phyloP scores from a whole-genome alignment of 2,797 vertebrate species.

The Miichthys miiuy region DNA sequence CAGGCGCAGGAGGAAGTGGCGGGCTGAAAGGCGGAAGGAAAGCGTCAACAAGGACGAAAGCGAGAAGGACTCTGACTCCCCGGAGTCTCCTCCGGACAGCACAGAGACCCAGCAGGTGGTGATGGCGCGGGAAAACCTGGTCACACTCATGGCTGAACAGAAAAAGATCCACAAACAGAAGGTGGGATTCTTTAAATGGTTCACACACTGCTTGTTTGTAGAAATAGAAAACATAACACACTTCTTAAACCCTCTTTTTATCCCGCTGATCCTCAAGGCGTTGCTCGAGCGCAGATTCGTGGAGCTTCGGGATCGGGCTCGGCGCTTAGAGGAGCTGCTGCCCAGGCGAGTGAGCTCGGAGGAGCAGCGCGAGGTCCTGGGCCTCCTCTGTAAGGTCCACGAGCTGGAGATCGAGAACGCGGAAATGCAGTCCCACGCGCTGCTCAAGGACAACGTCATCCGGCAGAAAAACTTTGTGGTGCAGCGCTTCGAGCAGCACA shows the following conservation, averaged over 20 bases:
- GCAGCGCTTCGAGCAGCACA: slow-evolving; percentile 89
- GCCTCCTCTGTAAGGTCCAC: slow-evolving; percentile 91
- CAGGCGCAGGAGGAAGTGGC: slow-evolving; percentile 84
- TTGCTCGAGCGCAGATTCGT: slow-evolving; percentile 84
- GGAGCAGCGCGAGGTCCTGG: slow-evolving; percentile 89
- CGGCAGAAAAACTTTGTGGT: slow-evolving; percentile 88
- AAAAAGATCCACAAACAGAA: slow-evolving; percentile 88
- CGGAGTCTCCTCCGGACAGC: slow-evolving; percentile 86
- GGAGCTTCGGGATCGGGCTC: slow-evolving; percentile 85
- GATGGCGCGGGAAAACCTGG: slow-evolving; percentile 86
- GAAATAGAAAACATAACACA: neutral
- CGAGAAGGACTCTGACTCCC: slow-evolving; percentile 89
- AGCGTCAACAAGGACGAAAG: slow-evolving; percentile 87
- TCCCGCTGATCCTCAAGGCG: slow-evolving; percentile 67
- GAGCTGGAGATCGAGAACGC: slow-evolving; percentile 91
- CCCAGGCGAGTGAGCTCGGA: slow-evolving; percentile 86
- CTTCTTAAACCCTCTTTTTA: neutral
- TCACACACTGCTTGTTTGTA: neutral
- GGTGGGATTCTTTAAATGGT: slow-evolving; percentile 68
- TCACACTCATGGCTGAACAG: slow-evolving; percentile 87
- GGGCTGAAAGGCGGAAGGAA: slow-evolving; percentile 87
- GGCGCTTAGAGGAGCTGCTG: slow-evolving; percentile 87
- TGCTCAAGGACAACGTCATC: slow-evolving; percentile 90
- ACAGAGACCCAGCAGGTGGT: slow-evolving; percentile 86
- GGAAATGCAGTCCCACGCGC: slow-evolving; percentile 86